Evolutionary conservation across 2,113 vertebrate species (phyloP).

Genomic region (Trachemys scripta): DNA sequence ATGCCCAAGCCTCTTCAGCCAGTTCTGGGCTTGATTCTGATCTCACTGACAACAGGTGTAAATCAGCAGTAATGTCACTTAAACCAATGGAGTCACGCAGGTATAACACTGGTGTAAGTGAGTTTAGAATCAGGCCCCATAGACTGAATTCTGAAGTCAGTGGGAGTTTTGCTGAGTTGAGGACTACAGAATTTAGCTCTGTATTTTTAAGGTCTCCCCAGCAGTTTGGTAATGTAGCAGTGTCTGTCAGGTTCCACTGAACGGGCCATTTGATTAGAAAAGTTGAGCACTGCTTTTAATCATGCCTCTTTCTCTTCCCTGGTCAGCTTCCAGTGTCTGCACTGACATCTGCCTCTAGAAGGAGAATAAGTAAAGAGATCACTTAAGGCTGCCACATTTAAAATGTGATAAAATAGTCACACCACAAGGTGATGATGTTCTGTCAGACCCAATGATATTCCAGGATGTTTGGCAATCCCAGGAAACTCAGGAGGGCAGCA

Average conservation of each 20-base stretch:
- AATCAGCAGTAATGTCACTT: neutral
- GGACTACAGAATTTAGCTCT: neutral
- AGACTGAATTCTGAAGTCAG: fast-evolving
- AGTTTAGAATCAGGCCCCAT: fast-evolving
- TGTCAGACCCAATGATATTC: neutral
- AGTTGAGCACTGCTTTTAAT: neutral
- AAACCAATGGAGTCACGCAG: fast-evolving
- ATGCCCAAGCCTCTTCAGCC: neutral
- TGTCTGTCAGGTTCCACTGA: neutral
- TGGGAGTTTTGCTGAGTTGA: neutral
- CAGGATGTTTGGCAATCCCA: neutral
- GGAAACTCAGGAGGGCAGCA: neutral
- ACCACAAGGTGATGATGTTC: neutral
- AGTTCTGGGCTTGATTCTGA: neutral
- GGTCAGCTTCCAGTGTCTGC: neutral
- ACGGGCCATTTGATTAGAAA: neutral
- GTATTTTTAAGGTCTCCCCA: neutral
- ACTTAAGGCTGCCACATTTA: neutral
- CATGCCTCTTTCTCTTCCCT: fast-evolving
- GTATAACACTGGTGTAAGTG: fast-evolving
- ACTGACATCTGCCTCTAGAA: neutral
- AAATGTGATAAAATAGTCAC: neutral
- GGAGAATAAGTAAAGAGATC: neutral
- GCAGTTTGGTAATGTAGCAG: neutral
- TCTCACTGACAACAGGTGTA: neutral